Percentiles rank a stretch among this genome's conserved stretches.
phyloP scores from a whole-genome alignment of 2,888 invertebrate species.

The Parnassius mnemosyne region DNA sequence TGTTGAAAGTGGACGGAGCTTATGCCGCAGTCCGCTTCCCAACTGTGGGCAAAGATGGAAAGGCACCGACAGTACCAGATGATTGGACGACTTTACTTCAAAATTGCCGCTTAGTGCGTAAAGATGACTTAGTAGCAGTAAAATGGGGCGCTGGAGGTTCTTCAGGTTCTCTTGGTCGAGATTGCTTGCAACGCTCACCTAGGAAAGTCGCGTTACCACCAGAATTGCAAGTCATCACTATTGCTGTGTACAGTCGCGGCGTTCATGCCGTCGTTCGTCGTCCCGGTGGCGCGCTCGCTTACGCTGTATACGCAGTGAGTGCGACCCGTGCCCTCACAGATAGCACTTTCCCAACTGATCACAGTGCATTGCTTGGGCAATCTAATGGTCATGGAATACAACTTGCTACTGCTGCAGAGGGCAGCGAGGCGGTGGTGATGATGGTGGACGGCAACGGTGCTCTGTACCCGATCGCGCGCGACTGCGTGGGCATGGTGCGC shows the following conservation, averaged over 20 bases:
- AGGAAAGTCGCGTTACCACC: conserved; percentile 86
- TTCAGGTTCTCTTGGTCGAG: conserved; percentile 84
- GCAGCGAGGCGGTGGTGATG: conserved; percentile 90
- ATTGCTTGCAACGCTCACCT: conserved; percentile 95
- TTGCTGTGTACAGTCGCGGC: conserved; percentile 86
- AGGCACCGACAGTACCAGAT: conserved; percentile 82
- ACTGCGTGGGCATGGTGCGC: conserved; percentile 95
- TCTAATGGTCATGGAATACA: conserved; percentile 86
- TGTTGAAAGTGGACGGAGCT: conserved; percentile 96
- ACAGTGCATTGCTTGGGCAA: conserved; percentile 90
- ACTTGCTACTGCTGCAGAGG: conserved; percentile 93
- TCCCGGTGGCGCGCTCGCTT: conserved; percentile 88
- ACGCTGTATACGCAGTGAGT: conserved; percentile 94
- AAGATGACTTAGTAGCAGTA: conserved; percentile 93
- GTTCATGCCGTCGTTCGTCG: conserved; percentile 92
- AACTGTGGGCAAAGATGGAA: conserved; percentile 83
- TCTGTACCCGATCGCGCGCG: conserved; percentile 96
- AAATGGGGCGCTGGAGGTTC: conserved; percentile 73
- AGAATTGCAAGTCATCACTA: conserved; percentile 71
- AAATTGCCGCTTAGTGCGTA: conserved; percentile 94
- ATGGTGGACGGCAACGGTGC: conserved; percentile 97
- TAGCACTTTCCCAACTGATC: conserved; percentile 95
- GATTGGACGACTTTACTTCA: conserved; percentile 88
- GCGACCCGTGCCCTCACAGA: conserved; percentile 95
- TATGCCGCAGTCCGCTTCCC: conserved; percentile 97